Evolutionary conservation across 2,888 invertebrate genomes (phyloP), one percentile per base, ranked within the genome.

Genomic region (Copidosoma aretas): DNA sequence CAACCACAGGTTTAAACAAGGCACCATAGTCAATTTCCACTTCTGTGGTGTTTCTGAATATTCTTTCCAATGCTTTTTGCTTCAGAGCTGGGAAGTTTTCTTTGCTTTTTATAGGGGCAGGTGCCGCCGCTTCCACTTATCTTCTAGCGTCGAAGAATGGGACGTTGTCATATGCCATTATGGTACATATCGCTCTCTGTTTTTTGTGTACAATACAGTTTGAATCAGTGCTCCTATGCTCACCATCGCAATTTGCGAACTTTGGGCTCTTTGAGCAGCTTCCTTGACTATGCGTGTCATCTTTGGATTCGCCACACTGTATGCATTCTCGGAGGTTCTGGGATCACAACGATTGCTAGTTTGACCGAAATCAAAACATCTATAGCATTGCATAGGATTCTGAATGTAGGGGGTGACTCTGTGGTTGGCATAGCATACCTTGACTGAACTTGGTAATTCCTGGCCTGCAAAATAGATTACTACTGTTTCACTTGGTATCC

Each of bases 401-500:
- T 15, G 46, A 4, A 46, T n/a, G 12, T 46, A 12, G 4, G 46
- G 46, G 2, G 4, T n/a, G 4, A 46, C n/a, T n/a, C 8, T 5
- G 17, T 15, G 4, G 15, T n/a, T 46, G 0, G n/a, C 46, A 15
- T 46, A 17, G 14, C 15, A 46, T 4, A 46, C 12, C 4, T 46
- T 46, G 15, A 46, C n/a, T 15, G 15, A 10, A 15, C 2, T 46
- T 1, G 46, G 46, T 46, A 46, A n/a, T 4, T 46, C 41, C 46
- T 60, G 60, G 1, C 46, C 60, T 32, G 4, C 5, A 10, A 60
- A 60, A 22, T 22, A 46, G 24, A 60, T 60, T n/a, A 60, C 21
- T 15, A 60, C n/a, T 19, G 60, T 19, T 24, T 49, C n/a, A 49
- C 60, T 60, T 1, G 24, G 60, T 49, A 46, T 46, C 46, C 46